Base-by-base conservation (phyloP, 1,140 invertebrate species). In the Drosophila albomicans region DNA sequence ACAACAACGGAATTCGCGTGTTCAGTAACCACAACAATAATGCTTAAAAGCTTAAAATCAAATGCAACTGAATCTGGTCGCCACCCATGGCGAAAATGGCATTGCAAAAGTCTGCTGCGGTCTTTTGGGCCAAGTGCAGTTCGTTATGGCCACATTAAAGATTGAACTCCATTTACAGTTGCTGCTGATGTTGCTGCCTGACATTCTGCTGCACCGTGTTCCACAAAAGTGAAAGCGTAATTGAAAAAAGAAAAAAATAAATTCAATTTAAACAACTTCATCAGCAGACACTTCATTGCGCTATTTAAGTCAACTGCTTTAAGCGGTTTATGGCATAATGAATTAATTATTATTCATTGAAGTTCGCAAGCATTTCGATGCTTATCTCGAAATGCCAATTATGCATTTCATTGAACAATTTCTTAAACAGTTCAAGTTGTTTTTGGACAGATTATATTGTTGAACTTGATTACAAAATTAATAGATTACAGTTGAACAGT, bases 11-110 rank as follows among this genome's bases (percentile, higher is more conserved):
- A 8, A 30, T 5, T 35, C 16, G 25, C 48, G 45, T 32, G 8
- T 25, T 4, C 54, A 32, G 15, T 15, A 49, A 38, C 62, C 49
- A 54, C 72, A 84, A 65, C 73, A 79, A 62, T 67, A 79, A 74
- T 58, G 56, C 56, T 72, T 63, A 66, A 79, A 66, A 66, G 72
- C 76, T 73, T 65, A 61, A 75, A 75, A 74, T 74, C 63, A 74
- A 74, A 71, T 79, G 77, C 68, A 79, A 67, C 63, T 48, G 63
- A 67, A 79, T 71, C 62, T 71, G 67, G 25, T 15, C 45, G 68
- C 77, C 73, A 76, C 73, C 77, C 77, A 79, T 68, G 77, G 73
- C 45, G 70, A 66, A 46, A 15, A 30, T 69, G 41, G 67, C 59
- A 51, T 35, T 51, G 73, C 68, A 72, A 59, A 63, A 65, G 46